Percentiles rank a stretch among this genome's conserved stretches.
Conservation (phyloP, 2,797 vertebrate genomes). For the Chrysolophus pictus region DNA sequence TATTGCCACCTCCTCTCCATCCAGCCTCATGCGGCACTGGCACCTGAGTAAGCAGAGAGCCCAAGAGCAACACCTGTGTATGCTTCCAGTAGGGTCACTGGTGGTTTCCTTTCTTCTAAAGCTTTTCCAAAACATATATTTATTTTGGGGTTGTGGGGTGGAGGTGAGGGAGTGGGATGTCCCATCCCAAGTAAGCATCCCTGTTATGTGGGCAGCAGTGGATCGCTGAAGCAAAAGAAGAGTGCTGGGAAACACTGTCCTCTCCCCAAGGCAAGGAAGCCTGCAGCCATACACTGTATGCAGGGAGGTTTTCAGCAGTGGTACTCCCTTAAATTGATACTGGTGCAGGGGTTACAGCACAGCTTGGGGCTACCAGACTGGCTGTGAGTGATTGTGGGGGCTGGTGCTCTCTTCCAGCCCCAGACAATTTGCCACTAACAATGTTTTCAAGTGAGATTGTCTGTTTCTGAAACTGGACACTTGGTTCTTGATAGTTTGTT, state of each 20-base stretch:
- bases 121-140: not conserved
- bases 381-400: not conserved
- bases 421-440: not conserved
- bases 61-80: not conserved
- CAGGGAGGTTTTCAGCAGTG: not conserved
- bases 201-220: not conserved
- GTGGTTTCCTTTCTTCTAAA: not conserved
- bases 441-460: not conserved
- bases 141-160: fast-evolving
- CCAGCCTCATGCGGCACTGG: not conserved
- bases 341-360: not conserved
- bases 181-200: not conserved
- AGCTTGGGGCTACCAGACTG: not conserved
- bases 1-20: not conserved
- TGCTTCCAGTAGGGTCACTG: not conserved
- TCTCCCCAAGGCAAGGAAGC: not conserved
- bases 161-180: not conserved
- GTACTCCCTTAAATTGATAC: fast-evolving
- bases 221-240: not conserved
- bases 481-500: not conserved
- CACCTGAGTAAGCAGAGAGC: fast-evolving
- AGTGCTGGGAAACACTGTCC: not conserved
- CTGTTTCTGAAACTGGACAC: not conserved
- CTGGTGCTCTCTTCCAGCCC: not conserved
- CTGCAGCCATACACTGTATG: not conserved